Evolutionary conservation across 2,888 invertebrate species (phyloP).

Genomic region (Alentia gelatinosa): DNA sequence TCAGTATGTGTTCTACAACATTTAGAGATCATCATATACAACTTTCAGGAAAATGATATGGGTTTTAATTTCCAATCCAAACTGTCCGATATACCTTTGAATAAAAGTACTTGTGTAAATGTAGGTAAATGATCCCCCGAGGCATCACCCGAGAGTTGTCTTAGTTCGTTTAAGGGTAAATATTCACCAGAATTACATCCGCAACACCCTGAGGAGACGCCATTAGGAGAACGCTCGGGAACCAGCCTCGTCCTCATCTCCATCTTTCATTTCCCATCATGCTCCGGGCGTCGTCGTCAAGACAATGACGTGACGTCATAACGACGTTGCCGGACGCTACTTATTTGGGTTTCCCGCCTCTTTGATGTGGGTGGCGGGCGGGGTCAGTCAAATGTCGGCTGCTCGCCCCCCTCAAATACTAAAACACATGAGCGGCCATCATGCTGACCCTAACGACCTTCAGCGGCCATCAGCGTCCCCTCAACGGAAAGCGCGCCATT

Average conservation of each 20-base stretch:
- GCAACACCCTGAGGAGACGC: no score
- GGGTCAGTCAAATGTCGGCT: background rate
- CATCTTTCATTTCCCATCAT: constrained; percentile 10
- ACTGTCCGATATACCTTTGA: no score
- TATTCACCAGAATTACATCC: no score
- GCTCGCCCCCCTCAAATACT: background rate
- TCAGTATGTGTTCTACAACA: no score
- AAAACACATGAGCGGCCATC: constrained; percentile 37
- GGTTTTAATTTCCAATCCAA: no score
- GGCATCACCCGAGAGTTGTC: no score
- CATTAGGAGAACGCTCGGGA: no score
- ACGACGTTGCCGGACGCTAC: constrained; percentile 1
- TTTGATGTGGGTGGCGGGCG: constrained; percentile 12
- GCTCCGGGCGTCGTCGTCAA: background rate
- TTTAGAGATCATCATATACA: no score
- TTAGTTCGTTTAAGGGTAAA: no score
- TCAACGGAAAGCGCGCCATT: constrained; percentile 28
- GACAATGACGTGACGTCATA: constrained; percentile 45
- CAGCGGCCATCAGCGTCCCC: background rate
- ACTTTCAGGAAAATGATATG: no score
- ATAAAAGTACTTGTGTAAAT: no score
- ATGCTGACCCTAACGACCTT: constrained; percentile 13
- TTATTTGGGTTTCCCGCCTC: background rate
- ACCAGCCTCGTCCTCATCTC: background rate
- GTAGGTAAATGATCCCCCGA: no score